Conservation (phyloP, 2,797 vertebrate species). For the Ciconia nigra region DNA sequence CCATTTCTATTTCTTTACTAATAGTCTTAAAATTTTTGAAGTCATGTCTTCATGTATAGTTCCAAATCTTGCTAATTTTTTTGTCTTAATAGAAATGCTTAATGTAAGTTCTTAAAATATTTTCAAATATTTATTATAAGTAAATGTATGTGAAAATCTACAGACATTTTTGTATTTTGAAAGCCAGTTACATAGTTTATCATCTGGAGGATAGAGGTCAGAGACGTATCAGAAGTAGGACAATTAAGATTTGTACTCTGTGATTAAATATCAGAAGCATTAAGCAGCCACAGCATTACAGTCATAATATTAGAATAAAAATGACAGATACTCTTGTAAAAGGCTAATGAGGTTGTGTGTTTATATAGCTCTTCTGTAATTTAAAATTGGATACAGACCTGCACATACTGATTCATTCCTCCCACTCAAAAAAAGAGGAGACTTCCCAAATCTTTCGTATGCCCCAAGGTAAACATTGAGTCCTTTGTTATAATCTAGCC, state of each 20-base stretch:
- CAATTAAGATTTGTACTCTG: slow-evolving; percentile 26
- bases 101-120: neutral
- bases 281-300: neutral
- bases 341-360: slow-evolving; percentile 37
- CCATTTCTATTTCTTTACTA: neutral
- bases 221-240: neutral
- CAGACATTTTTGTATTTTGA: neutral
- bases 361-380: neutral
- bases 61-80: neutral
- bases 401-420: neutral
- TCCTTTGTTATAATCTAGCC: neutral
- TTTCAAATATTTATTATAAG: neutral
- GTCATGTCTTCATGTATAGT: neutral
- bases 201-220: slow-evolving; percentile 1
- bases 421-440: neutral
- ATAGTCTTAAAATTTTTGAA: neutral
- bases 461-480: neutral
- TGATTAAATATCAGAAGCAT: slow-evolving; percentile 52
- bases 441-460: neutral
- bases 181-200: neutral
- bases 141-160: neutral
- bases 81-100: neutral
- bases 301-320: slow-evolving; percentile 53
- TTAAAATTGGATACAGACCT: neutral
- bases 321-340: slow-evolving; percentile 55